These are phyloP conservation scores for Eretmocerus hayati DNA, from an alignment of 2,888 invertebrate species.

Conservation along the genomic window DNA sequence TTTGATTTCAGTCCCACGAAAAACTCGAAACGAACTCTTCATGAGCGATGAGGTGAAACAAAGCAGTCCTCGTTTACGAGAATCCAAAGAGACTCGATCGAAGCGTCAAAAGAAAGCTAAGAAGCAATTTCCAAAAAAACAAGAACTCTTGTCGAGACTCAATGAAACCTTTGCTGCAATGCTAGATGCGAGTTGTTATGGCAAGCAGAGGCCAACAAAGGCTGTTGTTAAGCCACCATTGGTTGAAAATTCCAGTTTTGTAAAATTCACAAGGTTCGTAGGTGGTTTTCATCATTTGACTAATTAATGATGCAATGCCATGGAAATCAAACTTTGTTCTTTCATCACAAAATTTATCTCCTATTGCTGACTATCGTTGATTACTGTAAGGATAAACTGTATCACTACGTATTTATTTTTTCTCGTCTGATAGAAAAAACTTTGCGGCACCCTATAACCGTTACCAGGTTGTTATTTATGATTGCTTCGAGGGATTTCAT, in stretches of 20 bases:
- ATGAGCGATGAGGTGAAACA: background rate
- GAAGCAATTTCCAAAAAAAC: slow-evolving; percentile 27
- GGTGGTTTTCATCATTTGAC: background rate
- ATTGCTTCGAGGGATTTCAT: slow-evolving; percentile 49
- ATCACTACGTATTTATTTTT: too few relatives aligned
- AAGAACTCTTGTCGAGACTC: slow-evolving; percentile 24
- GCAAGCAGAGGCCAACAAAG: slow-evolving; percentile 13
- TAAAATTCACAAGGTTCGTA: slow-evolving; percentile 35
- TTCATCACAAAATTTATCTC: background rate
- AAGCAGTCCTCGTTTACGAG: too few relatives aligned
- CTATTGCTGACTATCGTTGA: too few relatives aligned
- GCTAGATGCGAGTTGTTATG: slow-evolving; percentile 21
- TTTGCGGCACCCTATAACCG: slow-evolving; percentile 7
- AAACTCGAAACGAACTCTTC: background rate
- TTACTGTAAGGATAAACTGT: too few relatives aligned
- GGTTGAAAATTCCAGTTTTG: slow-evolving; percentile 31
- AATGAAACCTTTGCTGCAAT: slow-evolving; percentile 35
- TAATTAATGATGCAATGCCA: background rate
- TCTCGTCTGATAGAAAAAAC: slow-evolving; percentile 12
- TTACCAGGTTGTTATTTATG: slow-evolving; percentile 49
- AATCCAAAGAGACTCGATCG: background rate
- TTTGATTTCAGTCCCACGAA: too few relatives aligned
- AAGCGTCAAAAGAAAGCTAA: slow-evolving; percentile 29
- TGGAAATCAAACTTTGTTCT: background rate
- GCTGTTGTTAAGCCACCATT: slow-evolving; percentile 34